Evolutionary conservation across 2,113 vertebrate species (phyloP), one percentile per base, ranked within the genome.

Genomic region (Centropus bengalensis): DNA sequence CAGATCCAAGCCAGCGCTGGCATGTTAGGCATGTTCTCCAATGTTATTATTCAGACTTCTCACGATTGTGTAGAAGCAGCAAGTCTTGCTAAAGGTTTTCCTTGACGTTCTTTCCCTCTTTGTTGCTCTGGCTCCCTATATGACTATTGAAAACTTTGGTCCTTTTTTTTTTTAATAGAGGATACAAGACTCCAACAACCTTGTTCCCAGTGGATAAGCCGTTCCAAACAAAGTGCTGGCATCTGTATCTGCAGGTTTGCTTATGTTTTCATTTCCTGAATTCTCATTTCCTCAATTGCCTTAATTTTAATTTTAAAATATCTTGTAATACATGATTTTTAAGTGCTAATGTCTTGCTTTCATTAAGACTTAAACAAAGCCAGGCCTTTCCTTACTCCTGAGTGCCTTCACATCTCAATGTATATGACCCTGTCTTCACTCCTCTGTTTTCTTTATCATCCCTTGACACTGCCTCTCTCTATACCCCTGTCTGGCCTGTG

Each of bases 221-320:
- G 66, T 24, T 89, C 82, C 40, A 77, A 42, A 27, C 62, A 77
- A 91, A 82, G 33, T 27, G 10, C 42, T 93, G 71, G 55, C 76
- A 51, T 63, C 59, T 83, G 55, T 55, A 64, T 60, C 54, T 89
- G 74, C 66, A 90, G 71, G 28, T 32, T 82, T 90, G 71, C 51
- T 90, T 81, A 74, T 16, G 2, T 86, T 70, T 91, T 87, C 7
- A 23, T 86, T 94, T 93, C 88, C 94, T 83, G 79, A 58, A 88
- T 62, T 89, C 81, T 59, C 11, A 89, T 90, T 90, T 93, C 94
- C 76, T 78, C 60, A 73, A 59, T 73, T 85, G 49, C 19, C 52
- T 76, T 81, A 67, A 58, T 88, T 79, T 86, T 49, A 1, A 69
- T 55, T 54, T 5, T 5, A 88, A 88, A 59, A 32, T n/a, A 16